Conservation (phyloP, 2,797 vertebrate species). For the Lithobates pipiens region DNA sequence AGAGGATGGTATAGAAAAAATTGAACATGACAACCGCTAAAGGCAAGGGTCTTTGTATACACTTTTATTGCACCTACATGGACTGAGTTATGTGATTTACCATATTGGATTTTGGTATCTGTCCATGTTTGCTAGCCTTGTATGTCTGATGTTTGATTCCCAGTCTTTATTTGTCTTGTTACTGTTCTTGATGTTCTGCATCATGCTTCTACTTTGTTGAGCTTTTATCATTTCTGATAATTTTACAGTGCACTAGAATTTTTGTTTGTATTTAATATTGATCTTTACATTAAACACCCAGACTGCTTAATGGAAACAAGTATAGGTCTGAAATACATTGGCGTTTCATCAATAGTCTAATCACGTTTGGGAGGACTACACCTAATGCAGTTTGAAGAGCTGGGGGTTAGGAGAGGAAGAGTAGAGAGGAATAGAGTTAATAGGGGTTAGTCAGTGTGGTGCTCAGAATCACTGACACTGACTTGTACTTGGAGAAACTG, state of each 20-base stretch:
- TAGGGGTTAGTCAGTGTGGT: conserved; percentile 1
- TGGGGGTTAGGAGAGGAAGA: background rate
- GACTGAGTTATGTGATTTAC: background rate
- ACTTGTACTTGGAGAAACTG: conserved; percentile 7
- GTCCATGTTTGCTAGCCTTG: too few relatives aligned
- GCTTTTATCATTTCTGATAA: conserved; percentile 10
- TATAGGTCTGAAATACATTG: conserved; percentile 5
- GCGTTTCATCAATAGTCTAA: conserved; percentile 36
- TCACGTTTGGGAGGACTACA: conserved; percentile 2
- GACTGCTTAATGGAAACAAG: conserved; percentile 17
- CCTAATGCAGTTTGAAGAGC: conserved; percentile 29
- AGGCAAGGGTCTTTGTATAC: too few relatives aligned
- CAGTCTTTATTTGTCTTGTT: too few relatives aligned
- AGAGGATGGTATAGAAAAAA: too few relatives aligned
- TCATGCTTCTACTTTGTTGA: background rate
- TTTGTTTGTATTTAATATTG: conserved; percentile 37
- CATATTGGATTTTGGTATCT: background rate
- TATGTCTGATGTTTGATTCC: too few relatives aligned
- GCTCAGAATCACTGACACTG: conserved; percentile 13
- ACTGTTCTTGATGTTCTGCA: background rate
- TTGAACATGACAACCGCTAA: too few relatives aligned
- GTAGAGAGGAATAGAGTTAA: conserved; percentile 25
- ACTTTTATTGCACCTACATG: too few relatives aligned
- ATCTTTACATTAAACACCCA: conserved; percentile 42
- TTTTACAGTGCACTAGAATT: background rate